Evolutionary conservation across 1,140 invertebrate species (phyloP).

Genomic region (Zaprionus nigranus): DNA sequence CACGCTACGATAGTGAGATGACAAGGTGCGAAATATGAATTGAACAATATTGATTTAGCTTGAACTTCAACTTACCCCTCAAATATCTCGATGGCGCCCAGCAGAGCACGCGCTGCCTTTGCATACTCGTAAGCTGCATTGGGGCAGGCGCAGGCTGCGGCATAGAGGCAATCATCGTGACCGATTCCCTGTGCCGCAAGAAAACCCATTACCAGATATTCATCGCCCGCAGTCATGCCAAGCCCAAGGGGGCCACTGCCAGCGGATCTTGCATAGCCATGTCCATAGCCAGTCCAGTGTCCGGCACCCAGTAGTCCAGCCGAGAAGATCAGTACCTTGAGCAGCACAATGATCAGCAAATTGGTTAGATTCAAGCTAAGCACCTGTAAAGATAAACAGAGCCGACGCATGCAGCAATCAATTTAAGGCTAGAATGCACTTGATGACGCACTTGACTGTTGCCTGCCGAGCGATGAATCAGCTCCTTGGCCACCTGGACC

Average conservation of each 20-base stretch:
- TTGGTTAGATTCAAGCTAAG: conserved; percentile 93
- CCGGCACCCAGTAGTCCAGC: conserved; percentile 91
- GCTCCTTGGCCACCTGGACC: conserved; percentile 88
- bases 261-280: conserved; percentile 79
- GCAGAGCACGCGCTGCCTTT: conserved; percentile 89
- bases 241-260: conserved; percentile 85
- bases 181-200: conserved; percentile 88
- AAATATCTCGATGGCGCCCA: conserved; percentile 89
- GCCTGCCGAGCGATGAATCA: conserved; percentile 87
- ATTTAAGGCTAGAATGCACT: conserved; percentile 5
- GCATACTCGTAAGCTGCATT: conserved; percentile 90
- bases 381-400: conserved; percentile 83
- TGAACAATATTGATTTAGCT: not conserved
- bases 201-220: conserved; percentile 89
- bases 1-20: conserved; percentile 27
- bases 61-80: conserved; percentile 86
- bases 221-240: conserved; percentile 88
- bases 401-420: conserved; percentile 77
- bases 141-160: conserved; percentile 90
- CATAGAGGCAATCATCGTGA: conserved; percentile 90
- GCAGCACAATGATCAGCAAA: conserved; percentile 90
- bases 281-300: conserved; percentile 86
- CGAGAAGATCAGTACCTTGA: conserved; percentile 92
- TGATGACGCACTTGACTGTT: conserved; percentile 86
- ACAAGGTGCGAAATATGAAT: not conserved